Conservation (phyloP, 2,888 invertebrate genomes). For the Mythimna vitellina region DNA sequence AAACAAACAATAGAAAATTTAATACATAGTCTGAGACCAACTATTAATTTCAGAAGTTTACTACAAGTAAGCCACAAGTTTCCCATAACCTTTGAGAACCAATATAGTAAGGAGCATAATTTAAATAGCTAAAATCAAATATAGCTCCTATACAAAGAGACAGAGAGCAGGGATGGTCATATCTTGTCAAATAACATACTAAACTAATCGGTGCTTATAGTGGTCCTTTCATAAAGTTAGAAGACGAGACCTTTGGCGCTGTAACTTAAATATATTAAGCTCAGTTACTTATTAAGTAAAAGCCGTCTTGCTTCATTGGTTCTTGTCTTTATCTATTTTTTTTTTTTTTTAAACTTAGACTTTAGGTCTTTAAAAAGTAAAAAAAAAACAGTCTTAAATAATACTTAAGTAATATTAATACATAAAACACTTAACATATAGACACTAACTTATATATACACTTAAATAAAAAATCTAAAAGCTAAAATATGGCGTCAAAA, state of each 20-base stretch:
- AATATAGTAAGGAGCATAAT: conserved; percentile 35
- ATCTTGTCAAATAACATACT: conserved; percentile 56
- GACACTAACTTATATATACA: no score
- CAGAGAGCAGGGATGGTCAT: conserved; percentile 15
- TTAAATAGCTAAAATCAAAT: conserved; percentile 47
- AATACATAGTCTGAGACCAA: not conserved
- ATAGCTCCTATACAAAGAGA: conserved; percentile 23
- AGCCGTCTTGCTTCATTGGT: not conserved
- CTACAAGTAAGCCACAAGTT: conserved; percentile 12
- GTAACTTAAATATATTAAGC: conserved; percentile 16
- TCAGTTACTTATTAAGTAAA: conserved; percentile 11
- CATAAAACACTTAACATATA: no score
- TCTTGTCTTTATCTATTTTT: no score
- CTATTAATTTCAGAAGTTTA: conserved; percentile 18
- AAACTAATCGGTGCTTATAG: conserved; percentile 43
- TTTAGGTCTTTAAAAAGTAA: no score
- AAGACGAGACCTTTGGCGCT: conserved; percentile 23
- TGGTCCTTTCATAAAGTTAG: conserved; percentile 33
- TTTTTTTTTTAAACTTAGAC: no score
- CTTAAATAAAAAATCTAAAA: no score
- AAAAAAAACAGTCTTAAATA: no score
- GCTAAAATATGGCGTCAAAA: no score
- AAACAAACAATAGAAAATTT: not conserved
- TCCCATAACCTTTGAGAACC: conserved; percentile 22
- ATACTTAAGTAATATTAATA: no score